Base-by-base conservation (phyloP, 2,113 vertebrate genomes). In the Varanus salvator region DNA sequence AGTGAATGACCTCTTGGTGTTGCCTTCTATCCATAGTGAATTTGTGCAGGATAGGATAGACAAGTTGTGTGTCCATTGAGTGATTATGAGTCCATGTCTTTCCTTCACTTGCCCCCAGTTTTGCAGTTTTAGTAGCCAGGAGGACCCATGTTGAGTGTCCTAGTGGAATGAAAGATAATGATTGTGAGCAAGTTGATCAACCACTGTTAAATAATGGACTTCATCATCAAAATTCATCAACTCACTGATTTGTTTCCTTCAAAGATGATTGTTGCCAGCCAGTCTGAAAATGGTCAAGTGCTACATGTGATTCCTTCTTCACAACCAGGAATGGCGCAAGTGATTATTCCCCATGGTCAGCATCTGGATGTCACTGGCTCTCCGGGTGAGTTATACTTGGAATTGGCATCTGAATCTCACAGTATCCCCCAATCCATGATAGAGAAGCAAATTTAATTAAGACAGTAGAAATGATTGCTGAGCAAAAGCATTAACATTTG, bases 211-310 rank as follows among this genome's bases (percentile, higher is more conserved):
- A 44, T 44, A 44, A 44, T 44, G 38, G 38, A 44, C 1, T 44
- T 44, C 38, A 44, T 44, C 38, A 44, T 44, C 38, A 44, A 44
- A 71, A 0, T 0, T 72, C 52, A 12, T 80, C 3, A 1, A 88
- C 93, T 12, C 27, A 89, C 68, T 88, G 74, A 88, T 80, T 86
- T 91, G 85, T 68, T 95, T 94, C 78, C 78, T 82, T 88, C 94
- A 57, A 91, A 98, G 98, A 97, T 98, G 96, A 97, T 98, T 89
- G 95, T 98, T 94, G 96, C 97, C 64, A 96, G 97, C 88, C 97
- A 97, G 75, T 97, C 97, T 91, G 97, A 97, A 95, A 95, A 96
- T 80, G 97, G 97, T n/a, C 97, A 97, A 88, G 95, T 98, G 66
- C 96, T 98, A 84, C 96, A 96, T 44, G 96, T 98, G 84, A 97